Base-by-base conservation (phyloP, 2,113 vertebrate species). In the Prietella phreatophila region DNA sequence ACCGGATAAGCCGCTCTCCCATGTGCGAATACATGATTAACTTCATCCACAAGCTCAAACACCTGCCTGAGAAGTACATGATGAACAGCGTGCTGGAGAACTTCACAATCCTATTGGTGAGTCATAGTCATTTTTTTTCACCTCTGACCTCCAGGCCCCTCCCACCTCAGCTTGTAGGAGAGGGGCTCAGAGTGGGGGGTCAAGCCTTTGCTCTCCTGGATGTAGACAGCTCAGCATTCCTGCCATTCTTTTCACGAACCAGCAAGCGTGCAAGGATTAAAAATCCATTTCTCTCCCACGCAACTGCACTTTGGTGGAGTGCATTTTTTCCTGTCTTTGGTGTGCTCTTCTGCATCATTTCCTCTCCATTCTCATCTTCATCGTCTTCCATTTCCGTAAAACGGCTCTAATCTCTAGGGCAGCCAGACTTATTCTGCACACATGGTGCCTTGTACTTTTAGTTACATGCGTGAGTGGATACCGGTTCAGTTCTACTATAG, bases 11-110 rank as follows among this genome's bases (percentile, higher is more conserved):
- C 91, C 96, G 98, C 76, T 99, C 98, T 69, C 98, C 98, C 0
- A 99, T 99, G 98, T 99, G 98, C 95, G 98, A 99, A 97, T 99
- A 99, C 87, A 99, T 99, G 98, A 99, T 99, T 94, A 99, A 99
- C 95, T 99, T 99, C 94, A 99, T 99, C 94, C 98, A 99, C 95
- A 99, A 99, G 92, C 96, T 99, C 91, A 99, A 99, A 94, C 98
- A 99, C 94, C 95, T 99, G 95, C 98, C 98, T 47, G 98, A 99
- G 93, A 99, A 99, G 93, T 99, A 99, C 92, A 99, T 99, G 98
- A 99, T 99, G 98, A 99, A 99, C 96, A 99, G 98, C 5, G 98
- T 99, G 84, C 95, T 99, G 97, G 98, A 99, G 96, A 99, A 99
- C 94, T 99, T 99, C 93, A 99, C 98, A 61, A 99, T 99, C 94